Conservation (phyloP, 1,140 invertebrate species). For the Apis florea region DNA sequence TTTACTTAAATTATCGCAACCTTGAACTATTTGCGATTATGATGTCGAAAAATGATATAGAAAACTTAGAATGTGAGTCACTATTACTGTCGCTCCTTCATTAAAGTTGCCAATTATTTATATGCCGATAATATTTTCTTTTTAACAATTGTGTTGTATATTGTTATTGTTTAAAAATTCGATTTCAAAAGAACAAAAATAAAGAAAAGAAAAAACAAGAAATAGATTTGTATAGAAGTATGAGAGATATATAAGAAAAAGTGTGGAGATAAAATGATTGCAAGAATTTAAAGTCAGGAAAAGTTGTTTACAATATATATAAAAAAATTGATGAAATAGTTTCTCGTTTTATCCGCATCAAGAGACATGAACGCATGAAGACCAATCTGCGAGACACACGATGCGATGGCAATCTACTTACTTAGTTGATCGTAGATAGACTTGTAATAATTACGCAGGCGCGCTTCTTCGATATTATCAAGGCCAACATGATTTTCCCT, state of each 20-base stretch:
- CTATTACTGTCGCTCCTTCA: not conserved
- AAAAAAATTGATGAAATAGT: not conserved
- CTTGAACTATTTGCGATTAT: slow-evolving; percentile 37
- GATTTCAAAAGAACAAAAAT: too few relatives aligned
- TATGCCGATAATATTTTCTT: too few relatives aligned
- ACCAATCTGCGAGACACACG: not conserved
- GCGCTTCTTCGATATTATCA: not conserved
- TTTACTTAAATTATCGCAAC: slow-evolving; percentile 10
- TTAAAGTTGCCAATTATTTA: not conserved
- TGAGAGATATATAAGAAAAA: too few relatives aligned
- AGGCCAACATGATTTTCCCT: slow-evolving; percentile 12
- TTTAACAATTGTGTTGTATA: too few relatives aligned
- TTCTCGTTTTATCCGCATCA: not conserved
- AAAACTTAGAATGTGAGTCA: not conserved
- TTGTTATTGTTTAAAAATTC: too few relatives aligned
- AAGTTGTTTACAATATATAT: not conserved
- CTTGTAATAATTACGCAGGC: not conserved
- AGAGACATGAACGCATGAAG: not conserved
- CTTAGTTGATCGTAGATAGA: not conserved
- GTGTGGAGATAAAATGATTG: not conserved
- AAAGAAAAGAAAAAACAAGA: too few relatives aligned
- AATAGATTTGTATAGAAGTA: not conserved
- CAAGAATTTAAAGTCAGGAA: not conserved
- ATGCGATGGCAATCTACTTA: not conserved
- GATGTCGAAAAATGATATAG: slow-evolving; percentile 13